Evolutionary conservation across 35 echinoderm and acorn worm species (phyloP).

Genomic region (Amphiura filiformis): DNA sequence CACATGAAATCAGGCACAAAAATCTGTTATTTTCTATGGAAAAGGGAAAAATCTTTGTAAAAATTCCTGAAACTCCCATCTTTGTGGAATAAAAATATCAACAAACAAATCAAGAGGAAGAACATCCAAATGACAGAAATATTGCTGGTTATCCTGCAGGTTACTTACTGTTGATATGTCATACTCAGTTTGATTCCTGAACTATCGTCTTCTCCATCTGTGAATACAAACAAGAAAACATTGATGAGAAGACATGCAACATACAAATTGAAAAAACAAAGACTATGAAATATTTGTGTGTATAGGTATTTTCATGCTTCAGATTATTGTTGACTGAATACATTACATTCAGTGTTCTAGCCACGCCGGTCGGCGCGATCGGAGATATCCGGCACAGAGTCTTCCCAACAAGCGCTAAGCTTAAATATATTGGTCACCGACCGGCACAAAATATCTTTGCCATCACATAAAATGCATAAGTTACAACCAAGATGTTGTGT

Average conservation of each 20-base stretch:
- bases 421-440: no score
- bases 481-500: no score
- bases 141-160: background rate
- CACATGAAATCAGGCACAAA: no score
- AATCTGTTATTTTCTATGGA: no score
- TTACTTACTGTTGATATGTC: background rate
- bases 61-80: background rate
- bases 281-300: background rate
- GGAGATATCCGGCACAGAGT: no score
- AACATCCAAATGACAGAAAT: background rate
- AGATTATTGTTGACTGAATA: background rate
- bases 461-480: background rate
- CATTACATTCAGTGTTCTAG: no score
- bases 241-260: background rate
- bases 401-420: no score
- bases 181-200: background rate
- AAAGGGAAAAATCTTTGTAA: background rate
- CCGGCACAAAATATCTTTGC: no score
- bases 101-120: background rate
- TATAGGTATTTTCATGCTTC: background rate
- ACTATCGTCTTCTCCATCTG: background rate
- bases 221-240: background rate
- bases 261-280: background rate
- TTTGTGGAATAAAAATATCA: background rate
- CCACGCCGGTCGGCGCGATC: no score